Percentiles rank a stretch among this genome's conserved stretches.
Evolutionary conservation across 2,888 invertebrate species (phyloP).

Genomic region (Parnassius orleans): DNA sequence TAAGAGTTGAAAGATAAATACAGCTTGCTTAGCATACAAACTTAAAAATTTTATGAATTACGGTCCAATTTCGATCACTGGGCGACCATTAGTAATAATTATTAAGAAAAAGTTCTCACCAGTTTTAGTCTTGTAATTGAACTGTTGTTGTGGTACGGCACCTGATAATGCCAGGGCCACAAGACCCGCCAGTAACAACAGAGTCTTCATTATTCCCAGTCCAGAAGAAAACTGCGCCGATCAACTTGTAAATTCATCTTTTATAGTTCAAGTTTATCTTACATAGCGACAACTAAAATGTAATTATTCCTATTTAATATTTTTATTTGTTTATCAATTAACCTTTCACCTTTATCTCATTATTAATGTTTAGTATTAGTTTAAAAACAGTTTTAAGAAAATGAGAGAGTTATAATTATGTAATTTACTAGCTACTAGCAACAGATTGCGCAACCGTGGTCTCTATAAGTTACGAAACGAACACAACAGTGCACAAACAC

Average conservation of each 20-base stretch:
- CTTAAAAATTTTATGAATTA: too few species aligned
- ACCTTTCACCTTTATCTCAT: slow-evolving; percentile 18
- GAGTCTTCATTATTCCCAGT: slow-evolving; percentile 69
- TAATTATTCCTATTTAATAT: slow-evolving; percentile 28
- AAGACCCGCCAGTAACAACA: slow-evolving; percentile 63
- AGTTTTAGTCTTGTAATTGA: slow-evolving; percentile 40
- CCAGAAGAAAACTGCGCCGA: slow-evolving; percentile 56
- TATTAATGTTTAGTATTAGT: too few species aligned
- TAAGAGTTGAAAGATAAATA: too few species aligned
- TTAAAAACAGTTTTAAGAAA: too few species aligned
- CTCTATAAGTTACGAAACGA: too few species aligned
- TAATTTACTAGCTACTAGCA: too few species aligned
- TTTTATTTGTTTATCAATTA: slow-evolving; percentile 15
- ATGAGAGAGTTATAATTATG: too few species aligned
- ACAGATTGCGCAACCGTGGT: too few species aligned
- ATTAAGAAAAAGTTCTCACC: slow-evolving; percentile 37
- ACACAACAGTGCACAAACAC: too few species aligned
- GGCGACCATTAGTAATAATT: too few species aligned
- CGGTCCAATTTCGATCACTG: too few species aligned
- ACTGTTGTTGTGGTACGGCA: slow-evolving; percentile 38
- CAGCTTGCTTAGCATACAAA: too few species aligned
- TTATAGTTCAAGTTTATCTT: slow-evolving; percentile 36
- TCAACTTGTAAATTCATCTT: slow-evolving; percentile 26
- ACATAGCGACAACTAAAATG: slow-evolving; percentile 26
- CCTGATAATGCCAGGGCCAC: slow-evolving; percentile 61